Conservation (phyloP, 1,140 invertebrate genomes). For the Babylonia areolata region DNA sequence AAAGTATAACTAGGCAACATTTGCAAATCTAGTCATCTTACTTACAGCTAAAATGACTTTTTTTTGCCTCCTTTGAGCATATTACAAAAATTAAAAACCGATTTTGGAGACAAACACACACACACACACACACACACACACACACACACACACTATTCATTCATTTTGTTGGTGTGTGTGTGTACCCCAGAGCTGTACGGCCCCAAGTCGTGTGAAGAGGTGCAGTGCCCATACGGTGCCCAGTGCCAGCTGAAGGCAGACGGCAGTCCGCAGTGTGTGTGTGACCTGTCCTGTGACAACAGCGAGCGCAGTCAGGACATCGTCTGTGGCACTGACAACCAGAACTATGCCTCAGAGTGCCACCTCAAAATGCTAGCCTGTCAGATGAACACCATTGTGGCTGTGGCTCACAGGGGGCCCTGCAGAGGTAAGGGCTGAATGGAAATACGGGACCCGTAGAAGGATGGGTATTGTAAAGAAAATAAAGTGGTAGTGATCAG, state of each 20-base stretch:
- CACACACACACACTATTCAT: no score
- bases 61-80: no score
- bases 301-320: conserved; percentile 87
- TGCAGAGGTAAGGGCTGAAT: conserved; percentile 64
- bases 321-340: conserved; percentile 88
- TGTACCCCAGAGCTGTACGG: background rate
- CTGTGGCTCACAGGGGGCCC: conserved; percentile 86
- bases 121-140: no score
- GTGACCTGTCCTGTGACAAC: conserved; percentile 67
- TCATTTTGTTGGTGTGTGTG: background rate
- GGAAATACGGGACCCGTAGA: no score
- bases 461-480: no score
- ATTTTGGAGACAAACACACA: no score
- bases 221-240: conserved; percentile 85
- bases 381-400: conserved; percentile 88
- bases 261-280: conserved; percentile 81
- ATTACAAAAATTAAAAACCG: no score
- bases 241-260: conserved; percentile 84
- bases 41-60: no score
- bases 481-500: no score
- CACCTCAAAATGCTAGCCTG: conserved; percentile 86
- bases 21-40: no score
- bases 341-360: conserved; percentile 91
- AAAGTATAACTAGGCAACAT: no score
- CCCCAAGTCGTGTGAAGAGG: conserved; percentile 81